Evolutionary conservation across 2,797 vertebrate species (phyloP).

Genomic region (Balearica regulorum): DNA sequence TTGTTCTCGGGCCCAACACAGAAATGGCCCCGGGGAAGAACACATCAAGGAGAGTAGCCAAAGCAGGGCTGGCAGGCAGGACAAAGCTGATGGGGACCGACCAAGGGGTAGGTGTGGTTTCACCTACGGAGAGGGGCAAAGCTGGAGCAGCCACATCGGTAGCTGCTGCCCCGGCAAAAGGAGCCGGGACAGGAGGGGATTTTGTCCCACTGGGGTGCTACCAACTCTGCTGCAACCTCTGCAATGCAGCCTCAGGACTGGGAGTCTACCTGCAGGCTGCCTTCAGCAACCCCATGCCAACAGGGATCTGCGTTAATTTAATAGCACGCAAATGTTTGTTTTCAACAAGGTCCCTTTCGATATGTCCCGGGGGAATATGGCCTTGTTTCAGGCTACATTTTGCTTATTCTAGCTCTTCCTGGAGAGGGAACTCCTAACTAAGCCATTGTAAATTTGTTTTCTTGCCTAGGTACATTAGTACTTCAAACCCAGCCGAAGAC

Average conservation of each 20-base stretch:
- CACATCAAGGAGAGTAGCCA: neutral
- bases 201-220: neutral
- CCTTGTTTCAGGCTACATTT: neutral
- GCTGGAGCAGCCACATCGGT: neutral
- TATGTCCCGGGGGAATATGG: neutral
- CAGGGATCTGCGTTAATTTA: neutral
- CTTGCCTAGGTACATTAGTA: neutral
- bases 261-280: neutral
- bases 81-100: neutral
- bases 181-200: neutral
- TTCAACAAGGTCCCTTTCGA: neutral
- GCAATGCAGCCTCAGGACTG: neutral
- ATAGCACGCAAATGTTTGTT: neutral
- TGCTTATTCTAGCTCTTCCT: conserved; percentile 29
- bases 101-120: neutral
- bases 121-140: neutral
- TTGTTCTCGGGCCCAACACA: rapidly evolving
- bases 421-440: neutral
- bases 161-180: neutral
- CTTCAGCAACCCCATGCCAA: neutral
- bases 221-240: neutral
- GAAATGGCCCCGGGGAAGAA: neutral
- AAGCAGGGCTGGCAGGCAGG: neutral
- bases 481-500: neutral
- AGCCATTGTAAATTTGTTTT: conserved; percentile 12